Evolutionary conservation across 2,797 vertebrate genomes (phyloP).

Genomic region (Tangara arthus): DNA sequence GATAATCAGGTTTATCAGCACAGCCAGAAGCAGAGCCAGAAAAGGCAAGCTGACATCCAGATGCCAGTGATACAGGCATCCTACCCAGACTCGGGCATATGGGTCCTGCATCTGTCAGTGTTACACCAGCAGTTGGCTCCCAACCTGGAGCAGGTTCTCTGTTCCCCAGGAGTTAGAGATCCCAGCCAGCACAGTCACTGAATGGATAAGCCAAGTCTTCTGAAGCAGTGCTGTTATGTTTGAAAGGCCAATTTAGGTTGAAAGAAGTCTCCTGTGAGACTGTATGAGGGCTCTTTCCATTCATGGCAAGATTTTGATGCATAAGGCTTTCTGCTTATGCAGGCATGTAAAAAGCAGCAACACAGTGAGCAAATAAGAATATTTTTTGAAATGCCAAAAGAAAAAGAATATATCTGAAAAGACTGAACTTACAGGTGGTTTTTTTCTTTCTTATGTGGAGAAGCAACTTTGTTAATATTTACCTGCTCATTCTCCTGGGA

Average conservation of each 20-base stretch:
- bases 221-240: neutral
- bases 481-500: neutral
- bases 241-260: conserved; percentile 3
- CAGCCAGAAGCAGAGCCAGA: conserved; percentile 33
- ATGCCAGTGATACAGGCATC: conserved; percentile 48
- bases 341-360: neutral
- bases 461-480: neutral
- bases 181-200: neutral
- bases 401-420: neutral
- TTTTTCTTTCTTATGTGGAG: neutral
- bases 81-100: conserved; percentile 64
- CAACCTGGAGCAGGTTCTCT: conserved; percentile 47
- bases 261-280: conserved; percentile 15
- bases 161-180: conserved; percentile 1
- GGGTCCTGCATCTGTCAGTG: conserved; percentile 69
- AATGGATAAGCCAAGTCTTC: neutral
- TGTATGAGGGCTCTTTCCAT: neutral
- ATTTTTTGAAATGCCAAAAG: neutral
- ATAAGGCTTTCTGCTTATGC: neutral
- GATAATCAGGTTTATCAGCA: conserved; percentile 47
- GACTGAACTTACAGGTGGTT: neutral
- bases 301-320: neutral
- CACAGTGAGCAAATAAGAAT: neutral
- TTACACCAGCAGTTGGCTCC: conserved; percentile 58
- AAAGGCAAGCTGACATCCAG: conserved; percentile 68